Evolutionary conservation across 1,140 invertebrate species (phyloP), one percentile per base, ranked within the genome.

Genomic region (Drosophila sulfurigaster): DNA sequence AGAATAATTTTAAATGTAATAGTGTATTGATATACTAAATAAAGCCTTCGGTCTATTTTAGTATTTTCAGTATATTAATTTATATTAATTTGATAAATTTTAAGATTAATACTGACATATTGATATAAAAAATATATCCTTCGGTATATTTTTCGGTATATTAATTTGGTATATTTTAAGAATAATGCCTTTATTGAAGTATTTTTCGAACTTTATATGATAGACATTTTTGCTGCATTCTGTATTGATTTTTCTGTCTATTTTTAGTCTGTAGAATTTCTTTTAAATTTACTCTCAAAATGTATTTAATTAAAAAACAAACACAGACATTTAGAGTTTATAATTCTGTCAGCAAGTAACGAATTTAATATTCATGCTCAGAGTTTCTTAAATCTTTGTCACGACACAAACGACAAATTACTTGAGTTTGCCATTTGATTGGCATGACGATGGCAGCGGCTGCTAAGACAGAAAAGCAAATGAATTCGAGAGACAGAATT

Each of bases 401-500:
- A 6, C 46, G 30, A 32, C 30, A 7, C 45, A 48, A 16, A 49
- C 54, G 58, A 60, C 58, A 60, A 60, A 60, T 60, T 15, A 60
- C 28, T 60, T 60, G 15, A 62, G 16, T 49, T 25, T 62, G 59
- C 32, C 28, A 62, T 49, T 49, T 62, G 59, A 62, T 46, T 60
- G 57, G 20, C 58, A 13, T 49, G 48, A 49, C 48, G 48, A 45
- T 32, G 32, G 7, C 32, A 8, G 7, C n/a, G 13, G 25, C 20
- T 13, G 38, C 15, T 5, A 15, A 30, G 8, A 32, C 41, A 32
- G 25, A 51, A 41, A 28, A 15, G 54, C 49, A 68, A 68, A 60
- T 51, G n/a, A 60, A 30, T 35, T 57, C n/a, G 13, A 13, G 51
- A 16, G 35, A 20, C n/a, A 25, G 30, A 25, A 56, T 64, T 71